Evolutionary conservation across 2,113 vertebrate species (phyloP), one percentile per base, ranked within the genome.

Genomic region (Trichomycterus rosablanca): DNA sequence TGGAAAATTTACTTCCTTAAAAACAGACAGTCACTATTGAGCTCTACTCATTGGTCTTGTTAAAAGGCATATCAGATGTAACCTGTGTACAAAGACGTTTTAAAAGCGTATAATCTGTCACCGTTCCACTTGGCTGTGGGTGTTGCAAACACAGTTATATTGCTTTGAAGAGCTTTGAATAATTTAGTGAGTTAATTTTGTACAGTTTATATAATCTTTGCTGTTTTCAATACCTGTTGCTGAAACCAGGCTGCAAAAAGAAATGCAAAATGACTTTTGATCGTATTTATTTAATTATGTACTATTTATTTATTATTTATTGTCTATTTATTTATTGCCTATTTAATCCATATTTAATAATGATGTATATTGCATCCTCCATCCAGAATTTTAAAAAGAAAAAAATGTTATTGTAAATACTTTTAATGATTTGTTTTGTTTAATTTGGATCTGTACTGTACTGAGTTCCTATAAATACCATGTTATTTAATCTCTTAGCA

Each of bases 171-270:
- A 60, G 62, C 57, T 70, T 19, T 61, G 50, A 50, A 23, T 61
- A 23, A 50, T 30, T 67, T 44, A 55, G 19, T 19, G 30, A 4
- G 43, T 54, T 60, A 45, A 39, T 44, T 53, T 14, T 70, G 63
- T 71, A 66, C n/a, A n/a, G n/a, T 48, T 50, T 58, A 39, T 28
- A 55, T 59, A 22, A 55, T 53, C 49, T 53, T 57, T 46, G 54
- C 26, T 28, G n/a, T 66, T 70, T 63, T 39, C 15, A 46, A 22
- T 46, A 35, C 10, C 26, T 26, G 22, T 55, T 30, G 73, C 65
- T 49, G 71, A 74, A 58, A 72, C 72, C 69, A 57, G 70, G 73
- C 80, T 81, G 78, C 80, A 84, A 83, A 81, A 68, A 45, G 76
- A 63, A 79, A 79, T 74, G 74, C 81, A 83, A 72, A 74, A 30